Percentiles rank a stretch among this genome's conserved stretches.
Conservation (phyloP, 2,888 invertebrate species). For the Chrysolina haemoptera region DNA sequence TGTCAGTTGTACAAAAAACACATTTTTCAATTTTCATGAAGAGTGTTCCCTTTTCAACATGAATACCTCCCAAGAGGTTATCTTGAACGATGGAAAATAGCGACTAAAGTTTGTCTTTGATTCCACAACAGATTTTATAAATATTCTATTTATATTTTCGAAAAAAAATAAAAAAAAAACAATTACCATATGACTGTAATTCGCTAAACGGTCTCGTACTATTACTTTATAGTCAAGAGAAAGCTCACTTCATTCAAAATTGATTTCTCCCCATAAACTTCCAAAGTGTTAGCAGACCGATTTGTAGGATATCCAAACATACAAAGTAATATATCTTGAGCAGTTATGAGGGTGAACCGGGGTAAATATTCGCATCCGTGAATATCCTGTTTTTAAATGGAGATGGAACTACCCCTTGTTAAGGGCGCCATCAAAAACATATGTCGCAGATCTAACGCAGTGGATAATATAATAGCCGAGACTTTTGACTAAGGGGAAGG, state of each 20-base stretch:
- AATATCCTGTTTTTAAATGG: slow-evolving; percentile 55
- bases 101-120: too few species aligned
- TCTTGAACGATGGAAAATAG: too few species aligned
- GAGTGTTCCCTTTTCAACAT: too few species aligned
- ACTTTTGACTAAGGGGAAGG: slow-evolving; percentile 56
- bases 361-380: slow-evolving; percentile 49
- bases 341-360: slow-evolving; percentile 46
- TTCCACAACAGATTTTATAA: too few species aligned
- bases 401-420: slow-evolving; percentile 64
- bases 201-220: neutral
- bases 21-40: too few species aligned
- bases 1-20: too few species aligned
- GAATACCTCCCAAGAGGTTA: too few species aligned
- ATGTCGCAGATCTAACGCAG: slow-evolving; percentile 68
- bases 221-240: neutral
- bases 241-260: slow-evolving; percentile 20
- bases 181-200: neutral
- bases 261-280: slow-evolving; percentile 27
- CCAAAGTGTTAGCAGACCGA: slow-evolving; percentile 27
- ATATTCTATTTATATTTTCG: too few species aligned
- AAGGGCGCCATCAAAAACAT: slow-evolving; percentile 68
- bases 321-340: slow-evolving; percentile 57
- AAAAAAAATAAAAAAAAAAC: neutral
- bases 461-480: slow-evolving; percentile 64
- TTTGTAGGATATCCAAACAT: slow-evolving; percentile 41